These are phyloP conservation scores for Drosophila punjabiensis DNA, from an alignment of 1,140 invertebrate genomes.

Conservation along the genomic window DNA sequence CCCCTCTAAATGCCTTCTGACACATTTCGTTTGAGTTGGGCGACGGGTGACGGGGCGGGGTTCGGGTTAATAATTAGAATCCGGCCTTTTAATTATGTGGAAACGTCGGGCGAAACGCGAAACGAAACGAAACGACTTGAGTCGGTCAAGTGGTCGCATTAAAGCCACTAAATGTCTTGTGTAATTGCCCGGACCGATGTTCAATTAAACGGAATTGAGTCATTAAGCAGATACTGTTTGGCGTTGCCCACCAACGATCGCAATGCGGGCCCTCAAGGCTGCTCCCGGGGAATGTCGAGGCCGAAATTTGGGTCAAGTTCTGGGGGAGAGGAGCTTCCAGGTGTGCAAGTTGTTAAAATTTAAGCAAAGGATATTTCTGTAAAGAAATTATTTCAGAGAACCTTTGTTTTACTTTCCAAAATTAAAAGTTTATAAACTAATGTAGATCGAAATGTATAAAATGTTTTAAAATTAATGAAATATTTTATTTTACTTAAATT, in stretches of 20 bases:
- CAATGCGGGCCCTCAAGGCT: conserved; percentile 14
- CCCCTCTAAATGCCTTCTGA: conserved; percentile 71
- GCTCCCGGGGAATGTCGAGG: background rate
- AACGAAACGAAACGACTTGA: conserved; percentile 20
- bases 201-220: conserved; percentile 79
- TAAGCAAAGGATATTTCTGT: background rate
- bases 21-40: conserved; percentile 42
- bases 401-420: background rate
- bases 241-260: conserved; percentile 38
- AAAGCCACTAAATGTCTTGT: conserved; percentile 74
- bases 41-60: conserved; percentile 1
- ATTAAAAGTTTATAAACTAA: background rate
- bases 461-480: background rate
- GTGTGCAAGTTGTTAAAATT: background rate
- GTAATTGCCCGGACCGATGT: conserved; percentile 68
- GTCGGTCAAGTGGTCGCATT: conserved; percentile 58
- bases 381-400: background rate
- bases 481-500: background rate
- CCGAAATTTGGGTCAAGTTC: conserved; percentile 38
- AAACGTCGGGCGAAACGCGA: conserved; percentile 34
- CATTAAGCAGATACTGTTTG: conserved; percentile 62
- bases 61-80: conserved; percentile 61
- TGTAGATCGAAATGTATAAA: background rate
- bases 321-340: background rate
- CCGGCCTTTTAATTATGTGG: conserved; percentile 70